Conservation (phyloP, 2,797 vertebrate species). For the Enteromius mattozi region DNA sequence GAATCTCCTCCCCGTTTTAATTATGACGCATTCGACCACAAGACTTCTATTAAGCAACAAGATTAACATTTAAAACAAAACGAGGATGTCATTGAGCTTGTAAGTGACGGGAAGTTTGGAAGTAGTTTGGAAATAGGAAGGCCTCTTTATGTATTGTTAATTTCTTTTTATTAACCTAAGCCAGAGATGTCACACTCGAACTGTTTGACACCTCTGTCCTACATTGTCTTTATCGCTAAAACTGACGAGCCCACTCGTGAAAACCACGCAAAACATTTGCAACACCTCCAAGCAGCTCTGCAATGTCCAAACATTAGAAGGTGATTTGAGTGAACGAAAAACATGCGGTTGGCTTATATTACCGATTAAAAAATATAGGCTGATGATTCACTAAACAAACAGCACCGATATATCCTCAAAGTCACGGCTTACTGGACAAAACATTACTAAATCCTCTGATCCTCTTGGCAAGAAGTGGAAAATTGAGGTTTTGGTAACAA, state of each 20-base stretch:
- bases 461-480: background rate
- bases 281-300: background rate
- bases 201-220: background rate
- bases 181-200: background rate
- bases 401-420: background rate
- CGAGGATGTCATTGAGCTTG: background rate
- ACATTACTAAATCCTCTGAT: background rate
- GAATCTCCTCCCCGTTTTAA: slow-evolving; percentile 1
- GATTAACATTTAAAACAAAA: background rate
- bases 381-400: background rate
- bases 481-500: background rate
- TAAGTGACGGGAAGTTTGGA: background rate
- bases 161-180: background rate
- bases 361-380: background rate
- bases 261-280: background rate
- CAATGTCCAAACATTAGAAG: background rate
- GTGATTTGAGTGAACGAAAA: background rate
- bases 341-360: background rate
- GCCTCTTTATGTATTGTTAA: background rate
- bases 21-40: background rate
- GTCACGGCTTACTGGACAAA: background rate
- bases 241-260: background rate
- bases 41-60: slow-evolving; percentile 22
- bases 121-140: too few species aligned
- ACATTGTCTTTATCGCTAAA: background rate